Percentiles rank a stretch among this genome's conserved stretches.
Evolutionary conservation across 2,113 vertebrate species (phyloP).

Genomic region (Prinia subflava): DNA sequence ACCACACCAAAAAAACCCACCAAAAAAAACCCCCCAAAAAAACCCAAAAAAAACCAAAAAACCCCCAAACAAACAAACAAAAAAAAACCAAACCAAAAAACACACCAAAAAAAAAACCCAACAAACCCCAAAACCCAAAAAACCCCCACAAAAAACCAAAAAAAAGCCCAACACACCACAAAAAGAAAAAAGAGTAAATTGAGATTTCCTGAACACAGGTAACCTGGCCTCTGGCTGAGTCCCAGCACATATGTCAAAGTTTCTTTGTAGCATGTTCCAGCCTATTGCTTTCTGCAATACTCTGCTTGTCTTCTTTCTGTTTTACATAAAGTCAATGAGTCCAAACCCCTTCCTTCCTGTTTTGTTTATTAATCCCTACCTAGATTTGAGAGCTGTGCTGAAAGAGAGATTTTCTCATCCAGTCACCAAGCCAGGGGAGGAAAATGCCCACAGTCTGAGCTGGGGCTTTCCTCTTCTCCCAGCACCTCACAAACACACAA

Average conservation of each 20-base stretch:
- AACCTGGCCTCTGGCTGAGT: background rate
- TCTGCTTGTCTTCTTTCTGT: background rate
- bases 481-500: background rate
- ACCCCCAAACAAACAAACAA: too few relatives aligned
- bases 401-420: background rate
- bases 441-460: background rate
- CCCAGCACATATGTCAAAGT: accelerated
- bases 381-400: background rate
- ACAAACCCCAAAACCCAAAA: too few relatives aligned
- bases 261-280: background rate
- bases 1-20: too few relatives aligned
- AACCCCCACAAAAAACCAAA: too few relatives aligned
- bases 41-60: too few relatives aligned
- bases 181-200: background rate
- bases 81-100: too few relatives aligned
- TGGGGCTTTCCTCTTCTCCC: background rate
- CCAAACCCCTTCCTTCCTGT: background rate
- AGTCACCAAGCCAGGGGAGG: background rate
- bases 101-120: too few relatives aligned
- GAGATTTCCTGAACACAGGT: background rate
- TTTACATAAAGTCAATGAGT: background rate
- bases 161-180: too few relatives aligned
- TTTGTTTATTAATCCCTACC: background rate
- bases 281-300: background rate
- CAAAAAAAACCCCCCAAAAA: too few relatives aligned